Percentiles rank a stretch among this genome's conserved stretches.
Evolutionary conservation across 2,113 vertebrate species (phyloP).

Genomic region (Sitta europaea): DNA sequence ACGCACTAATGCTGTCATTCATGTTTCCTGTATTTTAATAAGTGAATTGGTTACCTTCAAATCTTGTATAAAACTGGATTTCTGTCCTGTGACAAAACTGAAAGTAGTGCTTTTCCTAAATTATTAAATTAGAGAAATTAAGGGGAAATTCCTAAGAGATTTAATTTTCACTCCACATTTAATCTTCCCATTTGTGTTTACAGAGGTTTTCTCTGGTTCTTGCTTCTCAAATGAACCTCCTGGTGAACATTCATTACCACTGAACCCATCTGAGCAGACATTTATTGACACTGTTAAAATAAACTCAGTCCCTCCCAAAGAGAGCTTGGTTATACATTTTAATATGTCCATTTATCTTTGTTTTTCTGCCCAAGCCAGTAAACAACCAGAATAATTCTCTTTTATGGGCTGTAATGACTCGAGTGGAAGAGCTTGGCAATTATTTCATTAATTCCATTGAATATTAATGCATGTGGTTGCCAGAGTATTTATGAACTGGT

Average conservation of each 20-base stretch:
- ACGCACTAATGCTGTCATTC: neutral
- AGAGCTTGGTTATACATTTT: conserved; percentile 46
- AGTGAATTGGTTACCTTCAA: conserved; percentile 31
- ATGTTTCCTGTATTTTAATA: conserved; percentile 38
- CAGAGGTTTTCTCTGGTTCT: neutral
- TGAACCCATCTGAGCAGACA: neutral
- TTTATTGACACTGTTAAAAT: conserved; percentile 54
- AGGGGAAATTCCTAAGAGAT: conserved; percentile 32
- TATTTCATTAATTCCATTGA: conserved; percentile 42
- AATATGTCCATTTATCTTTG: conserved; percentile 44
- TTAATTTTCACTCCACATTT: conserved; percentile 41
- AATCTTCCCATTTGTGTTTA: neutral
- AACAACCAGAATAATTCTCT: conserved; percentile 32
- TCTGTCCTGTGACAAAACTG: conserved; percentile 4
- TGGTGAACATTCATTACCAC: neutral
- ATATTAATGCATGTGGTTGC: neutral
- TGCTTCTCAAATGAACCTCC: conserved; percentile 27
- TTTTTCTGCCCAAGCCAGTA: conserved; percentile 36
- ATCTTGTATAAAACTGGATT: conserved; percentile 23
- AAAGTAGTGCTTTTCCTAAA: conserved; percentile 1
- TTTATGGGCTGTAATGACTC: neutral
- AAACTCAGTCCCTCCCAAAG: conserved; percentile 42
- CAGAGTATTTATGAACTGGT: neutral
- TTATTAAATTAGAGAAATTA: conserved; percentile 30
- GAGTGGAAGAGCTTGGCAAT: neutral